Percentiles rank a stretch among this genome's conserved stretches.
Evolutionary conservation across 2,113 vertebrate genomes (phyloP).

Genomic region (Caranx melampygus): DNA sequence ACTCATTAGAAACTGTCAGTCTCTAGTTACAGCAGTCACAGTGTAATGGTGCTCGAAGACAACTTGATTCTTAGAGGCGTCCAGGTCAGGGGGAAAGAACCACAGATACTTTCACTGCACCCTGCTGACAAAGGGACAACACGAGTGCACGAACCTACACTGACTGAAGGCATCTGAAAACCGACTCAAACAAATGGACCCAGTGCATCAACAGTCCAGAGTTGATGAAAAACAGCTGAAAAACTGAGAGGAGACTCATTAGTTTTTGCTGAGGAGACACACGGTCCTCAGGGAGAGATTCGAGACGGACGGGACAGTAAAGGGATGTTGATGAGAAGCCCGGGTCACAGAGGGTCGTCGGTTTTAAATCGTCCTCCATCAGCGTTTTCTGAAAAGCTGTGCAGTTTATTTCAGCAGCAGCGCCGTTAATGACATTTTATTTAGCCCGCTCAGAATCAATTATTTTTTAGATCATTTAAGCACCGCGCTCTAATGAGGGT

Average conservation of each 20-base stretch:
- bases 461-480: constrained; percentile 24
- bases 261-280: not conserved
- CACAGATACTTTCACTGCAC: not conserved
- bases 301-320: not conserved
- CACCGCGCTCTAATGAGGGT: constrained; percentile 27
- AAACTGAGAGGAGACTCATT: no score
- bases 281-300: not conserved
- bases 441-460: constrained; percentile 31
- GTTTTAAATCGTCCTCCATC: not conserved
- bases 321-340: not conserved
- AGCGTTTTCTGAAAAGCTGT: constrained; percentile 5
- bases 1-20: no score
- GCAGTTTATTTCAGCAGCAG: not conserved
- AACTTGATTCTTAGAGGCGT: no score
- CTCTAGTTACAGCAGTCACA: no score
- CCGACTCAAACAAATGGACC: not conserved
- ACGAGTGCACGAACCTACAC: not conserved
- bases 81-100: no score
- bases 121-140: not conserved
- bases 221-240: not conserved
- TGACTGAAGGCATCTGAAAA: not conserved
- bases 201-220: not conserved
- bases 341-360: not conserved
- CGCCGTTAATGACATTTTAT: constrained; percentile 29
- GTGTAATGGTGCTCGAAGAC: no score